Conservation (phyloP, 2,797 vertebrate genomes). For the Gymnodraco acuticeps region DNA sequence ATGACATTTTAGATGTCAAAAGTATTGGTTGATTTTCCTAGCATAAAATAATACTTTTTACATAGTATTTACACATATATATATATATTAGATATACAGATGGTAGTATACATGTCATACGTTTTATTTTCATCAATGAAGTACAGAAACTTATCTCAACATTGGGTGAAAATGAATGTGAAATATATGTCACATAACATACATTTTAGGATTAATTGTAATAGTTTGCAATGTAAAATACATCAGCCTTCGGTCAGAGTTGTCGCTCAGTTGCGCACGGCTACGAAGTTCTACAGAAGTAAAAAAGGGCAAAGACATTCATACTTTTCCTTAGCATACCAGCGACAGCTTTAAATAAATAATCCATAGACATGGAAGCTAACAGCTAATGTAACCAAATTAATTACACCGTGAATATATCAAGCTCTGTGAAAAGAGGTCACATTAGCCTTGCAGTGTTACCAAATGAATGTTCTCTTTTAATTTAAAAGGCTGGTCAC, state of each 20-base stretch:
- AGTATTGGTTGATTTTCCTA: neutral
- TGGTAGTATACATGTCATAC: neutral
- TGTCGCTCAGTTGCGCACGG: neutral
- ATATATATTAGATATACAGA: too few species aligned
- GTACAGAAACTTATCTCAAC: neutral
- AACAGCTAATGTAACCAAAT: slow-evolving; percentile 26
- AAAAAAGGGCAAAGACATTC: slow-evolving; percentile 17
- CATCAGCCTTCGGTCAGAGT: neutral
- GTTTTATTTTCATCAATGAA: neutral
- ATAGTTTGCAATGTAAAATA: neutral
- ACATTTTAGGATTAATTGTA: neutral
- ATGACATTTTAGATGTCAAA: neutral
- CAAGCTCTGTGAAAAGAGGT: slow-evolving; percentile 8
- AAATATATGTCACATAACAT: neutral
- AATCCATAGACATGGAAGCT: slow-evolving; percentile 14
- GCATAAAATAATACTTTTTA: too few species aligned
- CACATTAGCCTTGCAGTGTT: neutral
- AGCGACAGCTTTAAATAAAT: slow-evolving; percentile 28
- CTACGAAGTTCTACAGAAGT: slow-evolving; percentile 9
- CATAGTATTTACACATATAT: too few species aligned
- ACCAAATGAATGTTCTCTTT: slow-evolving; percentile 8
- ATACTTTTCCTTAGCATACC: slow-evolving; percentile 10
- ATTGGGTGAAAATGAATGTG: neutral
- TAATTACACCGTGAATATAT: slow-evolving; percentile 25
- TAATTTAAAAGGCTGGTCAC: slow-evolving; percentile 14